Percentiles rank a stretch among this genome's conserved stretches.
phyloP scores from a whole-genome alignment of 1,140 invertebrate species.

The Papilio helenus region DNA sequence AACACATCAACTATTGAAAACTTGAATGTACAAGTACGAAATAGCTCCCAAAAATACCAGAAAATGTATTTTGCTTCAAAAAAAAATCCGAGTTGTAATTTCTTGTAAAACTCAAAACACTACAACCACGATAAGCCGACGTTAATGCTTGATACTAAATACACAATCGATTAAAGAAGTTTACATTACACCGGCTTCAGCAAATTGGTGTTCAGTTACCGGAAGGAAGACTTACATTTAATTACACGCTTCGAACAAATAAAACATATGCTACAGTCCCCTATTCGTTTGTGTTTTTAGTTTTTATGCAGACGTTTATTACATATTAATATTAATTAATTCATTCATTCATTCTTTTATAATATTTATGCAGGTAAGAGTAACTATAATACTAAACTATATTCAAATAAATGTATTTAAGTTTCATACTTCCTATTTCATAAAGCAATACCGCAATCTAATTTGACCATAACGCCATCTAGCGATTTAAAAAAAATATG shows the following conservation, averaged over 20 bases:
- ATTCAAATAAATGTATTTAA: background rate
- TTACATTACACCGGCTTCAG: constrained; percentile 34
- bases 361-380: no score
- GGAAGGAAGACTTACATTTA: constrained; percentile 37
- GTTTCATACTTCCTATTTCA: background rate
- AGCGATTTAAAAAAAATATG: background rate
- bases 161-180: constrained; percentile 35
- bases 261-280: background rate
- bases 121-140: background rate
- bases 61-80: no score
- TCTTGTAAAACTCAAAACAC: background rate
- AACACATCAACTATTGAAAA: no score
- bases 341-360: no score
- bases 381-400: no score
- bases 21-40: no score
- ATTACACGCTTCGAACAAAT: constrained; percentile 20
- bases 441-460: background rate
- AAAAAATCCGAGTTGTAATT: constrained; percentile 3
- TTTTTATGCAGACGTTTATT: no score
- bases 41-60: background rate
- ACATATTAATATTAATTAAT: no score
- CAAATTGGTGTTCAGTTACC: constrained; percentile 38
- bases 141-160: constrained; percentile 22
- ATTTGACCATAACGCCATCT: constrained; percentile 8
- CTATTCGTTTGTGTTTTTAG: background rate